phyloP scores from a whole-genome alignment of 2,797 vertebrate genomes.

The Phrynocephalus forsythii region DNA sequence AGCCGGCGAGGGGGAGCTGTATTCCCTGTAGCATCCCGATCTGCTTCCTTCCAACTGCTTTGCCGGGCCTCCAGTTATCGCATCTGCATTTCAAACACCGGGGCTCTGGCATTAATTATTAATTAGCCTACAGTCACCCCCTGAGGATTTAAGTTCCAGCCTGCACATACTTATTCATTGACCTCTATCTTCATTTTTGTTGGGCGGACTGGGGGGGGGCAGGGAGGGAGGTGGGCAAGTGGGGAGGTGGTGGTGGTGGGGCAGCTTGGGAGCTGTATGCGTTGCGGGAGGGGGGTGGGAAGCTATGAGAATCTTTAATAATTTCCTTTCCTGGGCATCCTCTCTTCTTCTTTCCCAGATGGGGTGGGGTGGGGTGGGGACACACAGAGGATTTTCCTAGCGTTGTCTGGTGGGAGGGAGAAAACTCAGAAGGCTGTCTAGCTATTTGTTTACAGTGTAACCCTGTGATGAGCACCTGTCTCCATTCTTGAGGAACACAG shows the following conservation, averaged over 20 bases:
- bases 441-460: conserved; percentile 77
- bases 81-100: conserved; percentile 99
- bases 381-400: conserved; percentile 71
- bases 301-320: conserved; percentile 81
- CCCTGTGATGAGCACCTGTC: conserved; percentile 64
- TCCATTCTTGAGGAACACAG: conserved; percentile 63
- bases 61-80: conserved; percentile 93
- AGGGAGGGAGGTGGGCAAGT: not conserved
- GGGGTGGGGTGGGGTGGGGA: conserved; percentile 15
- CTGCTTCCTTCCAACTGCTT: conserved; percentile 91
- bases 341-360: conserved; percentile 74
- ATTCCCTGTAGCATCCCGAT: conserved; percentile 87
- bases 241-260: conserved; percentile 19
- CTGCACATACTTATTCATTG: conserved; percentile 88
- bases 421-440: conserved; percentile 60
- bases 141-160: conserved; percentile 91
- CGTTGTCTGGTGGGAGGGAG: conserved; percentile 35
- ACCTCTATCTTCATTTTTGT: conserved; percentile 87
- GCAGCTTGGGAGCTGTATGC: no score
- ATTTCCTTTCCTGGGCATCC: conserved; percentile 81
- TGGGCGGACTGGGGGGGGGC: conserved; percentile 26
- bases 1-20: conserved; percentile 83
- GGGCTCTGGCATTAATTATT: conserved; percentile 99
- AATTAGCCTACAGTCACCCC: conserved; percentile 98
- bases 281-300: conserved; percentile 24